These are phyloP conservation scores for Todiramphus chloris DNA, from an alignment of 2,113 vertebrate species.

Conservation along the genomic window DNA sequence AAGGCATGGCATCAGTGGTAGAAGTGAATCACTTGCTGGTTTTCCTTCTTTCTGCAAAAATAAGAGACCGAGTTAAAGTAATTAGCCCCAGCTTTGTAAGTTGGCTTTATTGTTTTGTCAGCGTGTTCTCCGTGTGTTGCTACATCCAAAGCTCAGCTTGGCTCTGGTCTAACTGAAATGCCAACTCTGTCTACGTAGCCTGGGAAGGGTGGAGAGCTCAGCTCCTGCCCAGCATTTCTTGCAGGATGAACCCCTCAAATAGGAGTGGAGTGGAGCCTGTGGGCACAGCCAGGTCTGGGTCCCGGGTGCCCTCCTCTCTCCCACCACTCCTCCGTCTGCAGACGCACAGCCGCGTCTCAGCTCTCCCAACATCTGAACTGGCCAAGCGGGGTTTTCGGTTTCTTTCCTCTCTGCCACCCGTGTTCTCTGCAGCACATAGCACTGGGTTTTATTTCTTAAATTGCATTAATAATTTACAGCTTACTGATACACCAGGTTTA, in stretches of 20 bases:
- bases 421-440: background rate
- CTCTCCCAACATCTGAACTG: background rate
- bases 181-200: background rate
- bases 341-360: background rate
- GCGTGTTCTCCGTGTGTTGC: background rate
- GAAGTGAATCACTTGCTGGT: background rate
- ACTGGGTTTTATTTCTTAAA: background rate
- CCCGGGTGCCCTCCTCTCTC: background rate
- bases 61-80: background rate
- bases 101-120: background rate
- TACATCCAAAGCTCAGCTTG: background rate
- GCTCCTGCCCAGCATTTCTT: background rate
- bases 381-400: background rate
- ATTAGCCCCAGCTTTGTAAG: background rate
- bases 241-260: accelerated
- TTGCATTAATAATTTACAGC: background rate
- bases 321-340: background rate
- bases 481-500: background rate
- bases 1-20: background rate
- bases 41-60: background rate
- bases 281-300: too few species aligned
- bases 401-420: background rate
- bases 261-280: background rate
- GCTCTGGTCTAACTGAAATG: background rate
- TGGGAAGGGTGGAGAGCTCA: background rate